Evolutionary conservation across 1,140 invertebrate genomes (phyloP), one percentile per base, ranked within the genome.

Genomic region (Cyclina sinensis): DNA sequence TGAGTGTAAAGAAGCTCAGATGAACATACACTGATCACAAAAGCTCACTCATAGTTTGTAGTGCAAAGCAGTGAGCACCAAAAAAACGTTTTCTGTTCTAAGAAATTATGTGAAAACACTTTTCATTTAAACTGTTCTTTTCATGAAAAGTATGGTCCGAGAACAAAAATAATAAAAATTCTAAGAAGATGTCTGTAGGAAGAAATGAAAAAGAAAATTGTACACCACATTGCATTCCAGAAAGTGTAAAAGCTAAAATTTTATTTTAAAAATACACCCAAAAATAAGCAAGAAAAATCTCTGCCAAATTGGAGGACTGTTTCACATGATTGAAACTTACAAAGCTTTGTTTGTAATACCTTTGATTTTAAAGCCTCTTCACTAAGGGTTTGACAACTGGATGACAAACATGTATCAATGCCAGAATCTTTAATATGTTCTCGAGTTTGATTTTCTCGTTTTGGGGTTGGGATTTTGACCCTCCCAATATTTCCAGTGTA

Each of bases 341-440:
- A 35, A 11, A 7, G 24, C 24, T 65, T 24, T 65, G 30, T 70
- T 27, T 35, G 27, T 21, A 74, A 86, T 90, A 92, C 91, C 91
- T 92, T 92, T 57, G 82, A 88, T 81, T 89, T 90, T 74, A 86
- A 74, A 12, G 57, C 84, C 39, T 99, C 98, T 97, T 99, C 98
- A 96, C 98, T 98, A 94, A 98, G 98, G 90, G 98, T 99, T 95
- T 93, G 98, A 92, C 97, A 99, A 96, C 98, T 98, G 96, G 98
- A 98, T 35, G 94, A 95, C 35, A 94, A 89, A 14, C 93, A 93
- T 81, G 98, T 99, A 96, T 99, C 98, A 94, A 99, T 99, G 91
- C 98, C 98, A 90, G 98, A 99, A 96, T 99, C 98, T 96, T 98
- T 98, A 92, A 98, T 98, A 92, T 98, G 97, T 86, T 98, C 98